Base-by-base conservation (phyloP, 2,888 invertebrate species). In the Petrophora chlorosata region DNA sequence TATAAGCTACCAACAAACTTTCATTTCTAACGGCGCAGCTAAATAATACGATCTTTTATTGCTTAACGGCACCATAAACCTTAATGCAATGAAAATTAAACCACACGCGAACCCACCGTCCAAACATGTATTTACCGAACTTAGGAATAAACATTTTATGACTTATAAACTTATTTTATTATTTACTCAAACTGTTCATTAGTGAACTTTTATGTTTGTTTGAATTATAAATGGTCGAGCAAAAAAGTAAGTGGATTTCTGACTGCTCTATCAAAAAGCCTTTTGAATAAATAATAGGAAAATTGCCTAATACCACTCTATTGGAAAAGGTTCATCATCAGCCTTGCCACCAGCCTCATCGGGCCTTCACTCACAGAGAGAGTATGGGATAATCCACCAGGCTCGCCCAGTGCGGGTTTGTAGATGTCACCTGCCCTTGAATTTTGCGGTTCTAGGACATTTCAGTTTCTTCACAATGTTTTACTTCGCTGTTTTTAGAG, bases 11-110 rank as follows among this genome's bases (percentile, higher is more conserved):
- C 13, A 16, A 16, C 13, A 16, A 30, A 46, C 26, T 46, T 46
- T 39, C 15, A 12, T 30, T 44, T 36, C 29, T 50, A 33, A 32
- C 30, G 35, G 3, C 47, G 22, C 17, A 48, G 41, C 42, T 41
- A 34, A 50, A 50, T 42, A 47, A 56, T 51, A 56, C 42, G 41
- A 55, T 35, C 42, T 54, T 67, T 67, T 63, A 68, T 64, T 51
- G 53, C 38, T 54, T 64, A 61, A 71, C 54, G 65, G 56, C 63
- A 60, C 61, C 43, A 59, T 72, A 70, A 71, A 71, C 53, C 28
- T 38, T 7, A 59, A 59, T 61, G 58, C 65, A 68, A 67, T 69
- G 63, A 63, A 64, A 63, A 59, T 63, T 61, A 59, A 63, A 59
- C 48, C 48, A 33, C 59, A 59, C 56, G 55, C 54, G 42, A 57